phyloP scores from a whole-genome alignment of 2,888 invertebrate species.

The Anarsia innoxiella region DNA sequence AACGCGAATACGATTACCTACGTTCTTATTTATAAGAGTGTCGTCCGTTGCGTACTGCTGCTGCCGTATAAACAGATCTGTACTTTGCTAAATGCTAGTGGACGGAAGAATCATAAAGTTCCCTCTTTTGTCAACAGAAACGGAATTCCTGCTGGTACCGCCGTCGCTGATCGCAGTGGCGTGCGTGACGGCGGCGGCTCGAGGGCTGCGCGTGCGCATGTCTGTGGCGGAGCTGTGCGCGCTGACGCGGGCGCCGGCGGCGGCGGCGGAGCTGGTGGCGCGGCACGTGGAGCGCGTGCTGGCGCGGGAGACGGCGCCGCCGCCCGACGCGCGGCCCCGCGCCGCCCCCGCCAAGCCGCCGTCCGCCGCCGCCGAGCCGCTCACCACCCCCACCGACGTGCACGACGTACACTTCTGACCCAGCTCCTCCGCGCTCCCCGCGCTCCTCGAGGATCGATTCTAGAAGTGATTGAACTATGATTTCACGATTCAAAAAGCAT shows the following conservation, averaged over 20 bases:
- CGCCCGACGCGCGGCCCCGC: conserved; percentile 37
- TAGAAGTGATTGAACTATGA: too few species aligned
- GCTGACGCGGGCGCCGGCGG: conserved; percentile 65
- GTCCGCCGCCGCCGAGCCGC: conserved; percentile 51
- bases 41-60: too few species aligned
- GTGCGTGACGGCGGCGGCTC: conserved; percentile 80
- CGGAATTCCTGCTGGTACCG: conserved; percentile 81
- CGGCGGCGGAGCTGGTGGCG: conserved; percentile 72
- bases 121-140: conserved; percentile 73
- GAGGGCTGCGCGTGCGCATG: conserved; percentile 72
- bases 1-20: too few species aligned
- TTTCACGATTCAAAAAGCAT: too few species aligned
- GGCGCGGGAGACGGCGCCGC: conserved; percentile 68
- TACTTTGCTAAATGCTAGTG: neutral
- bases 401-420: conserved; percentile 77
- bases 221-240: conserved; percentile 57
- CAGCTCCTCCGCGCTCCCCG: too few species aligned
- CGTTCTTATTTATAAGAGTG: too few species aligned
- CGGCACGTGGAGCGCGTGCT: conserved; percentile 76
- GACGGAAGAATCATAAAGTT: conserved; percentile 1
- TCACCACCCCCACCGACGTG: conserved; percentile 79
- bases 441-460: too few species aligned
- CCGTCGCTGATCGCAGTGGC: conserved; percentile 83
- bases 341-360: conserved; percentile 42
- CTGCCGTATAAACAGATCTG: too few species aligned